Evolutionary conservation across 2,888 invertebrate genomes (phyloP).

Genomic region (Drymonia ruficornis): DNA sequence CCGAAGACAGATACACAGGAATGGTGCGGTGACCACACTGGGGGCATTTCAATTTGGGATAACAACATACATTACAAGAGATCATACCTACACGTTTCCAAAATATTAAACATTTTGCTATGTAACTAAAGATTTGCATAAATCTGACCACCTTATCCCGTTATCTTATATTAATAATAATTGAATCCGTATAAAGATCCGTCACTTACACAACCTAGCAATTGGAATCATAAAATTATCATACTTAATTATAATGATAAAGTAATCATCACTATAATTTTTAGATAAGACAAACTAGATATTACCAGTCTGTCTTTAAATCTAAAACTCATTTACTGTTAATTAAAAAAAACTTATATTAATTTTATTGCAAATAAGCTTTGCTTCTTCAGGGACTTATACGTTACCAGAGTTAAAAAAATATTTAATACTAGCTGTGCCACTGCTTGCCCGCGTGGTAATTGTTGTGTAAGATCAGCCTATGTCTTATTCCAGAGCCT

Average conservation of each 20-base stretch:
- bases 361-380: too few species aligned
- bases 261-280: not conserved
- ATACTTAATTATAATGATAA: not conserved
- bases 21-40: constrained; percentile 17
- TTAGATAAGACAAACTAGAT: constrained; percentile 17
- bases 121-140: too few species aligned
- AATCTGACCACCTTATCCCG: too few species aligned
- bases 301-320: constrained; percentile 1
- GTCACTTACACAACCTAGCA: not conserved
- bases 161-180: not conserved
- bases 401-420: too few species aligned
- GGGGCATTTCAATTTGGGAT: not conserved
- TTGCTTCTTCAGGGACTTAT: too few species aligned
- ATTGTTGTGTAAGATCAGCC: too few species aligned
- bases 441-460: too few species aligned
- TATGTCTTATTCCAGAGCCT: too few species aligned
- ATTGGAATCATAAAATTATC: not conserved
- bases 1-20: constrained; percentile 18
- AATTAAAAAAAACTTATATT: not conserved
- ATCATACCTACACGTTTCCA: too few species aligned
- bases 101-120: too few species aligned
- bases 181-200: not conserved
- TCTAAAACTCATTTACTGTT: not conserved
- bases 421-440: too few species aligned
- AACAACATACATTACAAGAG: not conserved